Evolutionary conservation across 2,888 invertebrate species (phyloP), one percentile per base, ranked within the genome.

Genomic region (Tupiocoris notatus): DNA sequence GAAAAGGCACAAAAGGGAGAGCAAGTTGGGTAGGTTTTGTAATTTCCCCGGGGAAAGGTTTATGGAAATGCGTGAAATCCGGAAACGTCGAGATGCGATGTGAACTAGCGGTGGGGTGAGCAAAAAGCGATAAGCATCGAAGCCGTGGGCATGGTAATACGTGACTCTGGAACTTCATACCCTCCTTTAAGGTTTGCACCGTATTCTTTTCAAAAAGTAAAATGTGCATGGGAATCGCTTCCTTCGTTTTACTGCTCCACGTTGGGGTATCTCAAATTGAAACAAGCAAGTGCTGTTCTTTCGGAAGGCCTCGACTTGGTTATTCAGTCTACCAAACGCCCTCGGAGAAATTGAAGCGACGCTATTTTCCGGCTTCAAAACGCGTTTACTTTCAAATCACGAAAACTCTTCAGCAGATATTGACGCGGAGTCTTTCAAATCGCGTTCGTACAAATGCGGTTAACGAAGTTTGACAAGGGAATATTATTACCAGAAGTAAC

Each of bases 1-100:
- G 39, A 39, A 39, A 39, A 39, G 39, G 39, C 39, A 39, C 39
- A 39, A 39, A 39, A 39, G 39, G 67, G 18, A 0, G 67, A 17
- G 56, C n/a, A 54, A 64, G 57, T 64, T 64, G 17, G n/a, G 57
- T 74, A 64, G 74, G 64, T 74, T 74, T 74, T 64, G 64, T 74
- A 74, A 74, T 74, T 74, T 74, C 74, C 74, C 74, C 56, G 24
- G 74, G 74, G 74, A 64, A 63, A 74, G 64, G 64, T 74, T 74
- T 74, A 74, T 74, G 74, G 74, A 74, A 74, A 74, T 74, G 74
- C 64, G 74, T 57, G 74, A 74, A 74, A 70, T 70, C 70, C 22
- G 70, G 70, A 59, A 70, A 58, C 39, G 39, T 39, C 12, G 39
- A 39, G 39, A 70, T 24, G 65, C 39, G 16, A 12, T 39, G 65